Evolutionary conservation across 2,113 vertebrate species (phyloP).

Genomic region (Sander lucioperca): DNA sequence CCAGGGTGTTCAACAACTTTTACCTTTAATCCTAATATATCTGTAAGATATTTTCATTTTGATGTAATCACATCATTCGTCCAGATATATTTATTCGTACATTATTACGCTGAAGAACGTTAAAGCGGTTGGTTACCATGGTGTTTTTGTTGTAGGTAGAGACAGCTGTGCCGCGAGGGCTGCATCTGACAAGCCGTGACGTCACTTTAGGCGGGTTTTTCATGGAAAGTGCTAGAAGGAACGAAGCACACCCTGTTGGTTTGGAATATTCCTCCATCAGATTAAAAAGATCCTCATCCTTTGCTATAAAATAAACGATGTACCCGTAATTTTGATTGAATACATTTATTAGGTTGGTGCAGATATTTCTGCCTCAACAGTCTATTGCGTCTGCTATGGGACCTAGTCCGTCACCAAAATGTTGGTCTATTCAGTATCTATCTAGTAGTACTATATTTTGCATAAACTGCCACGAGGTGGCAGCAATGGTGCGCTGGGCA

Average conservation of each 20-base stretch:
- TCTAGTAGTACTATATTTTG: neutral
- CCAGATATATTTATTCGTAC: neutral
- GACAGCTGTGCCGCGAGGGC: constrained; percentile 61
- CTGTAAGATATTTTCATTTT: neutral
- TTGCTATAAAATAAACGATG: neutral
- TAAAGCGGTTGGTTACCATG: constrained; percentile 46
- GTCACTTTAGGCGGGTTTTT: constrained; percentile 82
- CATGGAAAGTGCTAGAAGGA: constrained; percentile 87
- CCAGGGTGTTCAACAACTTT: neutral
- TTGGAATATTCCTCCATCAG: constrained; percentile 70
- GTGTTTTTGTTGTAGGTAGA: constrained; percentile 41
- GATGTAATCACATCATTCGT: neutral
- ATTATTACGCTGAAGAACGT: too few relatives aligned
- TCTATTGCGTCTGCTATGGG: neutral
- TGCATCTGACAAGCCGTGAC: constrained; percentile 77
- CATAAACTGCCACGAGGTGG: constrained; percentile 48
- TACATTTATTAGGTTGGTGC: neutral
- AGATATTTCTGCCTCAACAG: neutral
- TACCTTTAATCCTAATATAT: neutral
- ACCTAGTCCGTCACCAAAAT: neutral
- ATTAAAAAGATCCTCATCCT: constrained; percentile 60
- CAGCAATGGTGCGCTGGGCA: neutral
- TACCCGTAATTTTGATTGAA: rapidly evolving
- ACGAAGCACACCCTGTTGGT: constrained; percentile 68
- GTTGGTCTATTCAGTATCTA: neutral